phyloP scores from a whole-genome alignment of 1,140 invertebrate genomes.

The Brachionus plicatilis region DNA sequence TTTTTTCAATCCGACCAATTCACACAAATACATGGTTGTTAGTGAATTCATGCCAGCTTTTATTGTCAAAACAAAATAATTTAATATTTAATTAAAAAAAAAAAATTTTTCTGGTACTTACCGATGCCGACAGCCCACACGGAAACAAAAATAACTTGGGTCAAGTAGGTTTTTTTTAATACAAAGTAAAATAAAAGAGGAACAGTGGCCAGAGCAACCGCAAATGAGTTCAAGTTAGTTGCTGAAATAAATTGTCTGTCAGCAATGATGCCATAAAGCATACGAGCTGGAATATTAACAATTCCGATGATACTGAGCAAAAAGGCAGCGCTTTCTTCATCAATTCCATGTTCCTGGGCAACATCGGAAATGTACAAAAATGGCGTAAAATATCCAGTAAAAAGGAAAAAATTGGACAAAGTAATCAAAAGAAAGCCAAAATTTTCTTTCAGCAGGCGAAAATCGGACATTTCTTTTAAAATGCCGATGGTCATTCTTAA shows the following conservation, averaged over 20 bases:
- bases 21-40: slow-evolving; percentile 29
- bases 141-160: background rate
- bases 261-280: slow-evolving; percentile 6
- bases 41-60: slow-evolving; percentile 37
- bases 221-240: slow-evolving; percentile 8
- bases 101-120: background rate
- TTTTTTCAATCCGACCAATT: slow-evolving; percentile 23
- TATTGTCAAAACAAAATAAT: background rate
- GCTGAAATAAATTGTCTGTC: background rate
- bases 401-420: slow-evolving; percentile 87
- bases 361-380: slow-evolving; percentile 67
- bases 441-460: slow-evolving; percentile 70
- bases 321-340: slow-evolving; percentile 70
- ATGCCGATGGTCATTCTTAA: background rate
- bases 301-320: slow-evolving; percentile 80
- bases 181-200: background rate
- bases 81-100: background rate
- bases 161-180: background rate
- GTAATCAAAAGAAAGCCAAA: slow-evolving; percentile 82
- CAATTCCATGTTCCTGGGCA: slow-evolving; percentile 57
- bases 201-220: slow-evolving; percentile 9
- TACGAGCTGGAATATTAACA: slow-evolving; percentile 36
- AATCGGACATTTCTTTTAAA: slow-evolving; percentile 75
- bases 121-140: slow-evolving; percentile 17
- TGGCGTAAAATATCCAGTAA: slow-evolving; percentile 90